Evolutionary conservation across 2,888 invertebrate genomes (phyloP), one percentile per base, ranked within the genome.

Genomic region (Watsonalla binaria): DNA sequence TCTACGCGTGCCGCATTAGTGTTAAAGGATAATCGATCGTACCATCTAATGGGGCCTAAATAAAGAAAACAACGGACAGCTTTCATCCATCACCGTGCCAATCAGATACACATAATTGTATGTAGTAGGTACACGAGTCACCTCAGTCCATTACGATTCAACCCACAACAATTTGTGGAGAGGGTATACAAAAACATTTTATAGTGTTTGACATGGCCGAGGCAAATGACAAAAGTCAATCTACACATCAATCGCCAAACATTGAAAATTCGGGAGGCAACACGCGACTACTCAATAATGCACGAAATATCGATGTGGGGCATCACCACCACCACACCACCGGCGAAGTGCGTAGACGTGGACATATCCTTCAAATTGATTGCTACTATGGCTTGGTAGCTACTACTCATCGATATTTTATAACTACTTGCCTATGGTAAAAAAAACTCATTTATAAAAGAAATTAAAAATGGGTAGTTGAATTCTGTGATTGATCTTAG

Each of bases 221-320:
- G 74, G 87, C 80, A 90, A 90, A 90, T 90, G 90, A 90, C 89
- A 89, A 90, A 90, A 90, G 88, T 90, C 90, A 89, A 90, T 90
- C 90, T 90, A 90, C 84, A 88, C 88, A 88, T 86, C 90, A 89
- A 89, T 89, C 89, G 90, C 88, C 90, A 90, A 90, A 90, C 90
- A 89, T 87, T 86, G 82, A 82, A 90, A 88, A 87, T 90, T 90
- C 84, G 82, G 90, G 81, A 84, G 87, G 87, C 74, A 80, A 72
- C 90, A 90, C 90, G 90, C 90, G 80, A 89, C 82, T 87, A 76
- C 79, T 90, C 79, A 90, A 90, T 90, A 89, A 90, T 90, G 87
- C 84, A 90, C 78, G 84, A 82, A 83, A 82, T 90, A 90, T 90
- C 89, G 90, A 90, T 86, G 87, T 90, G 85, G 88, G 87, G 68